These are phyloP conservation scores for Balanococcus diminutus DNA, from an alignment of 2,888 invertebrate genomes.

Conservation along the genomic window DNA sequence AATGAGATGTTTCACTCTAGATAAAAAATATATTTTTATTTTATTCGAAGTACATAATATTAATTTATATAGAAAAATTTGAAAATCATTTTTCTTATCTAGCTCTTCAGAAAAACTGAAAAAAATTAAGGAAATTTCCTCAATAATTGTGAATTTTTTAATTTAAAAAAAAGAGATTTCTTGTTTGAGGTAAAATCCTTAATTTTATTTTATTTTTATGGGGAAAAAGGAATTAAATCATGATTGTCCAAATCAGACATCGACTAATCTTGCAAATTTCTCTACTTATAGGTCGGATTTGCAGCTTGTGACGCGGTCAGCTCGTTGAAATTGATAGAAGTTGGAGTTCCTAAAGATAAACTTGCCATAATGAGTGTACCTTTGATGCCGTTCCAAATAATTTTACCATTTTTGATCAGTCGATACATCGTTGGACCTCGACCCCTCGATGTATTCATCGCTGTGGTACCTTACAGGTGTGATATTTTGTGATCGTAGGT, in stretches of 20 bases:
- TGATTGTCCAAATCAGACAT: no score
- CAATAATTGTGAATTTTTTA: no score
- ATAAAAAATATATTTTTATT: no score
- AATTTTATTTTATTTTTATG: neutral
- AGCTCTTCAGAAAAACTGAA: no score
- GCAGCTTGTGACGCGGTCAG: slow-evolving; percentile 95
- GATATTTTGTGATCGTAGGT: neutral
- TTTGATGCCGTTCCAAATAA: slow-evolving; percentile 89
- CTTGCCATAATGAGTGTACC: slow-evolving; percentile 92
- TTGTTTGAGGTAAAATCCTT: no score
- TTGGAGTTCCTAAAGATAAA: slow-evolving; percentile 94
- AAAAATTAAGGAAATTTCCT: no score
- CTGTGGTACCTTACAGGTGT: slow-evolving; percentile 81
- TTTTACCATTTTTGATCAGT: slow-evolving; percentile 85
- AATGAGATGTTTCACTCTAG: no score
- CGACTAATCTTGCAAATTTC: neutral
- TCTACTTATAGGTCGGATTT: slow-evolving; percentile 80
- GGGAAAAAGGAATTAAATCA: neutral
- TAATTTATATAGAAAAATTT: no score
- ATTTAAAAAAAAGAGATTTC: no score
- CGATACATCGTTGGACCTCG: slow-evolving; percentile 84
- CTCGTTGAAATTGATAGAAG: slow-evolving; percentile 91
- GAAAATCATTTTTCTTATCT: no score
- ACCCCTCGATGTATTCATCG: slow-evolving; percentile 86
- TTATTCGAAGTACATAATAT: no score